Base-by-base conservation (phyloP, 2,113 vertebrate genomes). In the Zootoca vivipara region DNA sequence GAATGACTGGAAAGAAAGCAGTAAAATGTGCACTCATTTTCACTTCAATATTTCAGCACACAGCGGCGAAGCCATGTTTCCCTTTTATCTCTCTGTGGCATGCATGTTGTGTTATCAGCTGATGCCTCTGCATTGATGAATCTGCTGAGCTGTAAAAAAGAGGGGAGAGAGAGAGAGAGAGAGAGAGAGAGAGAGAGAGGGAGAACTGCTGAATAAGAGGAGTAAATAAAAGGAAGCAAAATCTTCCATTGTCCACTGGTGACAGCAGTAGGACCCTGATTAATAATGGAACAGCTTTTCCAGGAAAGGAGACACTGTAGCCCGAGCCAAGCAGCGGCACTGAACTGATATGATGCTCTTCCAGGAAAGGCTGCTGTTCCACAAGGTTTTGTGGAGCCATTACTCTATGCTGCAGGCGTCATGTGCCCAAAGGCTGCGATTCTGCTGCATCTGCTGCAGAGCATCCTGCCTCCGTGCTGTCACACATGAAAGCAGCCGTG, bases 241-340 rank as follows among this genome's bases (percentile, higher is more conserved):
- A 92, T 88, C 90, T 78, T 93, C 80, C 2, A 0, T 85, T 86
- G 78, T 93, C 92, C 95, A 91, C 92, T 84, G 78, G 40, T 85
- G 93, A 93, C 91, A 94, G 94, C 91, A 89, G 89, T 78, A 93
- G n/a, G 75, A 83, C 89, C 91, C 92, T 95, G 94, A 92, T 96
- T 74, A 94, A 96, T 96, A 96, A 96, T 90, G 91, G 94, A 96
- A 65, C 74, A 46, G 95, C 93, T 95, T 96, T 97, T 97, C 97
- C 96, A 95, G 94, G 96, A 97, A 94, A 94, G 91, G 94, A 90
- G 94, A 91, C 89, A 92, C 85, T 93, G 92, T 85, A 90, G 35
- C 15, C 94, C 89, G 91, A 4, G 83, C 75, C 90, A 94, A 86
- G 58, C 58, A 15, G 58, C 18, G 73, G 83, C 2, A 9, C 87